phyloP scores from a whole-genome alignment of 2,888 invertebrate species.

The Tetheella fluctuosa region DNA sequence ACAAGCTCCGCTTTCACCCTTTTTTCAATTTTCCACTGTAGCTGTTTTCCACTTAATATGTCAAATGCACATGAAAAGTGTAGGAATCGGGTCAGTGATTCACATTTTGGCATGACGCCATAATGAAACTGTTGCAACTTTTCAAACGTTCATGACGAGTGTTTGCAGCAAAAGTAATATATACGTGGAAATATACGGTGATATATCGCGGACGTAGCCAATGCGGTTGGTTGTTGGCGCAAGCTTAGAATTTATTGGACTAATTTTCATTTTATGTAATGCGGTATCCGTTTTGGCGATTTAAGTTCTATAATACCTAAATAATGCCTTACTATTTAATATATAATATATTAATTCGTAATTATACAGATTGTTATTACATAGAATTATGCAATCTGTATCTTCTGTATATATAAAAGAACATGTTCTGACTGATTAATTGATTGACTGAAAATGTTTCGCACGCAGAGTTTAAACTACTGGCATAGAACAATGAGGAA shows the following conservation, averaged over 20 bases:
- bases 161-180: slow-evolving; percentile 14
- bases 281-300: not conserved
- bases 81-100: slow-evolving; percentile 50
- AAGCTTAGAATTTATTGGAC: not conserved
- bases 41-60: slow-evolving; percentile 39
- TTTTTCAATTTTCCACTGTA: slow-evolving; percentile 7
- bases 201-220: not conserved
- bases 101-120: slow-evolving; percentile 54
- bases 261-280: not conserved
- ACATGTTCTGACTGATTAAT: too few species aligned
- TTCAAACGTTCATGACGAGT: slow-evolving; percentile 21
- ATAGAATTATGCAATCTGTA: too few species aligned
- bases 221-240: slow-evolving; percentile 5
- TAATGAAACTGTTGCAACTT: slow-evolving; percentile 28
- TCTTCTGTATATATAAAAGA: too few species aligned
- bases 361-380: too few species aligned
- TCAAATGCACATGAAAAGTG: slow-evolving; percentile 33
- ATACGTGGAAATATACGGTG: slow-evolving; percentile 4
- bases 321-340: too few species aligned
- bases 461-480: too few species aligned
- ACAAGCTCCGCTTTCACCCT: not conserved
- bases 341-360: too few species aligned
- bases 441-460: too few species aligned
- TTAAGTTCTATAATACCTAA: too few species aligned
- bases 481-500: too few species aligned